Percentiles rank a stretch among this genome's conserved stretches.
Conservation (phyloP, 2,888 invertebrate species). For the Liopterus haemorrhoidalis region DNA sequence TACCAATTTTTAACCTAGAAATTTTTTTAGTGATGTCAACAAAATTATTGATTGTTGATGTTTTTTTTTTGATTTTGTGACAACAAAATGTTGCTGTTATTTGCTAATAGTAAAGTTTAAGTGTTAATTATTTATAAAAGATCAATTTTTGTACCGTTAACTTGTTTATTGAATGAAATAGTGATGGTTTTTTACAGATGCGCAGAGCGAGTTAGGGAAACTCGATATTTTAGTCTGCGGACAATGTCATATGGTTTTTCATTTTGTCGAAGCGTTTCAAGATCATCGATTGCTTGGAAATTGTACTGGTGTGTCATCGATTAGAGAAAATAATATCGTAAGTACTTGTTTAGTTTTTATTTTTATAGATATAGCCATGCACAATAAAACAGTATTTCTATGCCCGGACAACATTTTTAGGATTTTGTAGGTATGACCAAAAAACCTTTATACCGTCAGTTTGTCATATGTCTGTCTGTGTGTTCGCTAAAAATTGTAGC, state of each 20-base stretch:
- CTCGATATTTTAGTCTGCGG: constrained; percentile 78
- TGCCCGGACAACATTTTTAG: too few relatives aligned
- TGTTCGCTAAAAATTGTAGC: too few relatives aligned
- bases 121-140: constrained; percentile 3
- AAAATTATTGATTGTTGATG: not conserved
- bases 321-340: constrained; percentile 59
- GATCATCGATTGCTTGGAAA: constrained; percentile 60
- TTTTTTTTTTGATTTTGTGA: not conserved
- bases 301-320: constrained; percentile 57
- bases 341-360: constrained; percentile 36
- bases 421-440: too few relatives aligned
- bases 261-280: constrained; percentile 72
- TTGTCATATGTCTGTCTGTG: too few relatives aligned
- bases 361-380: not conserved
- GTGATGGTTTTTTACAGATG: constrained; percentile 50
- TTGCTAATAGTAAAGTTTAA: not conserved
- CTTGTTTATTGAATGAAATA: constrained; percentile 13
- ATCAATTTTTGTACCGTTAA: not conserved
- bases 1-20: too few relatives aligned
- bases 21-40: too few relatives aligned
- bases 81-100: not conserved
- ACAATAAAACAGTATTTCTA: too few relatives aligned
- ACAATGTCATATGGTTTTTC: constrained; percentile 72
- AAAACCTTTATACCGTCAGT: too few relatives aligned
- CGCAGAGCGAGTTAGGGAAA: constrained; percentile 68